Conservation (phyloP, 2,888 invertebrate genomes). For the Conchocele bisecta region DNA sequence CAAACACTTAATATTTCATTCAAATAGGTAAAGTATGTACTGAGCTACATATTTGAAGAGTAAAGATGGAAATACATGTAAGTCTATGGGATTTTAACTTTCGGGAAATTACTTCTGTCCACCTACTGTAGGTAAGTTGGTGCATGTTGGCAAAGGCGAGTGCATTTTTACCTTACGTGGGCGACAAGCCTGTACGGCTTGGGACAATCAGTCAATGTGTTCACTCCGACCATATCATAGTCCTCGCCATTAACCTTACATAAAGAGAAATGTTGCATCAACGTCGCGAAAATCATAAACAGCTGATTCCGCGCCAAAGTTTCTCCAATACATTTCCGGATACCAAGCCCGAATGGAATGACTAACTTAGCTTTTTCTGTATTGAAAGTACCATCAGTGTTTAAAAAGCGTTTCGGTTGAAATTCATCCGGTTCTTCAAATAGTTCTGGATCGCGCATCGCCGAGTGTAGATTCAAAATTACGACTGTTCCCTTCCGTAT, state of each 20-base stretch:
- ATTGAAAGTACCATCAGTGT: not conserved
- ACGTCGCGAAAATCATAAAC: not conserved
- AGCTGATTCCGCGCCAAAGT: not conserved
- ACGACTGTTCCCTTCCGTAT: not conserved
- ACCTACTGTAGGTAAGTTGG: too few species aligned
- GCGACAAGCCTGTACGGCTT: slow-evolving; percentile 7
- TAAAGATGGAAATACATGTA: too few species aligned
- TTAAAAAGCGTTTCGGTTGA: not conserved
- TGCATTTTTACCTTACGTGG: too few species aligned
- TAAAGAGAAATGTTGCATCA: not conserved
- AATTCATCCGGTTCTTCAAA: not conserved
- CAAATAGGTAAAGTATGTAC: too few species aligned
- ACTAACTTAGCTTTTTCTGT: not conserved
- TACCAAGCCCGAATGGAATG: not conserved
- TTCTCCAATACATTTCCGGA: slow-evolving; percentile 1
- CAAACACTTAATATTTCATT: too few species aligned
- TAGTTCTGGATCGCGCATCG: not conserved
- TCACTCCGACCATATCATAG: not conserved
- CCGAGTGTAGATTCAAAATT: not conserved
- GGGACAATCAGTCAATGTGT: not conserved
- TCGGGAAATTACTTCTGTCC: too few species aligned
- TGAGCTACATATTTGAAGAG: too few species aligned
- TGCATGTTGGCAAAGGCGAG: too few species aligned
- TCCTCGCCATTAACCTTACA: not conserved
- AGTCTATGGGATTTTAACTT: too few species aligned